Evolutionary conservation across 2,113 vertebrate species (phyloP).

Genomic region (Herpailurus yagouaroundi): DNA sequence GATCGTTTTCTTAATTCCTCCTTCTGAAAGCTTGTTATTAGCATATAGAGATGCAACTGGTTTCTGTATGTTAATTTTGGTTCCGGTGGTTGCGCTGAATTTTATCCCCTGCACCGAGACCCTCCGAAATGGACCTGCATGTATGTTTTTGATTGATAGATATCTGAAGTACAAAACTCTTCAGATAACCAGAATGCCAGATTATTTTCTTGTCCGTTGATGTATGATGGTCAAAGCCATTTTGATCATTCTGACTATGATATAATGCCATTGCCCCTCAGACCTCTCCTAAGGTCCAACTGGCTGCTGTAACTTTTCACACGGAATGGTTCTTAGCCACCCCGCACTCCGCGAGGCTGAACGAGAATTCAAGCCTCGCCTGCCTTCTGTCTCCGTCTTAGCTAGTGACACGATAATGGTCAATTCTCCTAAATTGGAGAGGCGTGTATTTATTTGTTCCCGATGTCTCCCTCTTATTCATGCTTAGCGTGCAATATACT

Average conservation of each 20-base stretch:
- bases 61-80: background rate
- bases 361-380: background rate
- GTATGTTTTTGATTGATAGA: conserved; percentile 38
- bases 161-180: conserved; percentile 43
- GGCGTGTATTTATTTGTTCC: background rate
- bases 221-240: background rate
- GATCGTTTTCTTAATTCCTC: background rate
- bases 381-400: background rate
- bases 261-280: background rate
- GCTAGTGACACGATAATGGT: background rate
- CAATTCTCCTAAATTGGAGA: conserved; percentile 49
- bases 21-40: background rate
- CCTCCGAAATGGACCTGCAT: background rate
- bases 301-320: conserved; percentile 13
- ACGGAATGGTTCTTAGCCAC: background rate
- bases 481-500: background rate
- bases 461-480: background rate
- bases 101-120: conserved; percentile 21
- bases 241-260: conserved; percentile 4
- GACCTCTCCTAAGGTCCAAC: background rate
- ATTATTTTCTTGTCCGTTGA: conserved; percentile 42
- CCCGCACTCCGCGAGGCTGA: background rate
- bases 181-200: background rate
- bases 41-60: background rate
- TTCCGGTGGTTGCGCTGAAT: background rate